Evolutionary conservation across 2,113 vertebrate genomes (phyloP), one percentile per base, ranked within the genome.

Genomic region (Nymphicus hollandicus): DNA sequence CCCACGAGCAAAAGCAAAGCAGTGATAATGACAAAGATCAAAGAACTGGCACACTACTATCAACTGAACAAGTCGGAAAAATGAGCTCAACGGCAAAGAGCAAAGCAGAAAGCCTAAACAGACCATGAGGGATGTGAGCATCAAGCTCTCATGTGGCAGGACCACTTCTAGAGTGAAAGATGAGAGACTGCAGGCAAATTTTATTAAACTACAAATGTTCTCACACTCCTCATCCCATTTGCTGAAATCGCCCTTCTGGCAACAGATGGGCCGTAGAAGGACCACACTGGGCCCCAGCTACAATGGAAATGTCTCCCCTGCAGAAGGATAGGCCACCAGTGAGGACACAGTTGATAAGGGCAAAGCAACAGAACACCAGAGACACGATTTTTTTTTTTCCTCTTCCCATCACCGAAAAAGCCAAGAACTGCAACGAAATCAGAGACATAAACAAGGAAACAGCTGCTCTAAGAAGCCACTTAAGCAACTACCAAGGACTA

Each of bases 381-480:
- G 29, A 85, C 13, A 17, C 12, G 8, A 4, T 17, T 28, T 33
- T 66, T 81, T n/a, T 77, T 78, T 84, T 78, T 60, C 29, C 15
- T 84, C 46, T 91, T 87, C 28, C n/a, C n/a, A 39, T 37, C 60
- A 77, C 49, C 39, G 83, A 50, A 82, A 61, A 72, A 71, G 28
- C 70, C 37, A 79, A 88, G n/a, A 87, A 77, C 43, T n/a, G 87
- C 82, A 84, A 71, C 28, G 58, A 89, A 91, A 74, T 46, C 89
- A 80, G 88, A 61, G 35, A 90, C 60, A 77, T 68, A 86, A 95
- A 95, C 93, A 94, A 92, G 61, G 44, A 69, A 96, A 93, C 86
- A 96, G 88, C 92, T 96, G 90, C 73, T 89, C 77, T 72, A 63
- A 91, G 64, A 86, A 95, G 80, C 80, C 73, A 94, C 88, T 95